Evolutionary conservation across 1,140 invertebrate genomes (phyloP), one percentile per base, ranked within the genome.

Genomic region (Drosophila sp.): DNA sequence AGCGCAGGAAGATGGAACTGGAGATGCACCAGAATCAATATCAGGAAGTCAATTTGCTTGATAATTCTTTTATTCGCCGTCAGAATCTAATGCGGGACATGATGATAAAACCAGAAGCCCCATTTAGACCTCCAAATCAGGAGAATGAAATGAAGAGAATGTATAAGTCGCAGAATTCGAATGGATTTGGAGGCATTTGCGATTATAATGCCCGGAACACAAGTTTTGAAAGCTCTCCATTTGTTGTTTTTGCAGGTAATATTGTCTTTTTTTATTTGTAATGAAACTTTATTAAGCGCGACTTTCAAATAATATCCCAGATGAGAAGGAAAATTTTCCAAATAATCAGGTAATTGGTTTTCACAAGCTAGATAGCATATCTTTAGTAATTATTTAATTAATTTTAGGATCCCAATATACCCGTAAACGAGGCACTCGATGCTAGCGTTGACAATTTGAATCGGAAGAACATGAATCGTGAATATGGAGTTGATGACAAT

Each of bases 1-100:
- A 97, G 90, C 94, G 96, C 2, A 95, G 96, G 92, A 97, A 97
- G 90, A 93, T 96, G 72, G 96, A 97, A 86, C 97, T 96, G 95
- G 96, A 97, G 92, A 94, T 96, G 94, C 96, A 96, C 38, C 95
- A 97, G 90, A 93, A 96, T 57, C 95, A 96, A 82, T 95, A 94
- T 3, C 96, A 97, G 75, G 96, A 97, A 91, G 94, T 96, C 59
- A 94, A 96, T 40, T 94, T 94, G 16, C 93, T 94, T 4, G 96
- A 96, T 80, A 95, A 96, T 82, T 94, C 94, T 43, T 92, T 95
- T 79, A 93, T 95, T 56, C 93, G 95, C 11, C 95, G 96, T 78
- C 94, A 96, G 84, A 95, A 94, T 90, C 95, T 96, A 86, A 94
- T 97, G 92, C 93, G 9, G 8, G n/a, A 38, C 3, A 4, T 3